Evolutionary conservation across 2,888 invertebrate species (phyloP).

Genomic region (Rugalucina vietnamica): DNA sequence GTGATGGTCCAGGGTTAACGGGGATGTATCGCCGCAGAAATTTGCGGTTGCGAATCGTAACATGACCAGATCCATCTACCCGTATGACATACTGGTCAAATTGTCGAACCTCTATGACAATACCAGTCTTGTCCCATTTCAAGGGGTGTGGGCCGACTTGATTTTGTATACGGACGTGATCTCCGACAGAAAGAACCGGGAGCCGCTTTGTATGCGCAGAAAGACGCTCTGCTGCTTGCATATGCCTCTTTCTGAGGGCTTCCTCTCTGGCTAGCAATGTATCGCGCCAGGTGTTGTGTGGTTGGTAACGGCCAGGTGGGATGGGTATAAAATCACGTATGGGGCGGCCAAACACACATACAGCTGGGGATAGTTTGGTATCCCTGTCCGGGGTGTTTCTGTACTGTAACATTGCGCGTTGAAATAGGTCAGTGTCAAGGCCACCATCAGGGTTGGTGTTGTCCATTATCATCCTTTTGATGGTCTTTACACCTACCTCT

Average conservation of each 20-base stretch:
- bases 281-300: slow-evolving; percentile 62
- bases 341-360: slow-evolving; percentile 64
- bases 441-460: slow-evolving; percentile 64
- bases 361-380: slow-evolving; percentile 65
- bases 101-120: slow-evolving; percentile 64
- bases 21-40: slow-evolving; percentile 50
- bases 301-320: slow-evolving; percentile 51
- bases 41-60: slow-evolving; percentile 63
- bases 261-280: slow-evolving; percentile 55
- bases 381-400: slow-evolving; percentile 66
- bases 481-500: slow-evolving; percentile 67
- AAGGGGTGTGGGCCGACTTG: slow-evolving; percentile 63
- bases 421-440: slow-evolving; percentile 63
- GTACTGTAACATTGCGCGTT: slow-evolving; percentile 67
- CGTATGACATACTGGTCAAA: slow-evolving; percentile 60
- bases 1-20: slow-evolving; percentile 11
- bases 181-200: slow-evolving; percentile 52
- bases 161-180: slow-evolving; percentile 63
- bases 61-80: slow-evolving; percentile 59
- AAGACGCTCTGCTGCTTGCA: slow-evolving; percentile 49
- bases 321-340: slow-evolving; percentile 66
- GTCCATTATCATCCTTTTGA: slow-evolving; percentile 70
- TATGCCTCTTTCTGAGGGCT: slow-evolving; percentile 68
- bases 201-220: slow-evolving; percentile 59
- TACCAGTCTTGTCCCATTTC: slow-evolving; percentile 70